Conservation (phyloP, 2,888 invertebrate genomes). For the Malachius bipustulatus region DNA sequence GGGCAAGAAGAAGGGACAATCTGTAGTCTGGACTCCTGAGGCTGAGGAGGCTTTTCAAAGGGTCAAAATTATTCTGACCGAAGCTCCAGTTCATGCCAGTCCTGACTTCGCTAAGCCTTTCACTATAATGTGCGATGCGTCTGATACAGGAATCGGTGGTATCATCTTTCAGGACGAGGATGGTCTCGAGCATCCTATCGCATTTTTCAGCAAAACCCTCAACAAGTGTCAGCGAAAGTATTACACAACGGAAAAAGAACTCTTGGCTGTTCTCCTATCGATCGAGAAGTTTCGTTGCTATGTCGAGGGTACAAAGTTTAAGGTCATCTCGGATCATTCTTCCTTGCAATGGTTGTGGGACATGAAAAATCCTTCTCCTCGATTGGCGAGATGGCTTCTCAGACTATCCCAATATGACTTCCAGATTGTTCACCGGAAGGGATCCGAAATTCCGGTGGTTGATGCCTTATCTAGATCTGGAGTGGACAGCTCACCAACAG, state of each 20-base stretch:
- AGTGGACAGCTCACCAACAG: no score
- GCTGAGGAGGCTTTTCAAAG: conserved; percentile 13
- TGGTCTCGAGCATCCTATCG: no score
- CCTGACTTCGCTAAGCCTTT: no score
- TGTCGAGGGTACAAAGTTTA: no score
- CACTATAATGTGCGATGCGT: conserved; percentile 17
- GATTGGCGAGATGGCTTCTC: no score
- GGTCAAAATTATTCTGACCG: conserved; percentile 7
- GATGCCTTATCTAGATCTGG: conserved; percentile 23
- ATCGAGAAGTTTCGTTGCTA: conserved; percentile 19
- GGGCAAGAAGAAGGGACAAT: conserved; percentile 15
- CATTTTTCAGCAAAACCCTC: no score
- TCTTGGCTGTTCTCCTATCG: conserved; percentile 6
- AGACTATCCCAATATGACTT: conserved; percentile 19
- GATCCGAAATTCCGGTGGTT: conserved; percentile 20
- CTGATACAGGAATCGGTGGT: conserved; percentile 15
- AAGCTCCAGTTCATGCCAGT: conserved; percentile 13
- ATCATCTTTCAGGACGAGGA: conserved; percentile 12
- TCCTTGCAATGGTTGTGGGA: no score
- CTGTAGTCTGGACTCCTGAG: conserved; percentile 17
- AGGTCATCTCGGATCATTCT: no score
- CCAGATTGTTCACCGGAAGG: conserved; percentile 20
- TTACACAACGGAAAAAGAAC: conserved; percentile 8
- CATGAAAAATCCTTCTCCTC: conserved; percentile 22
- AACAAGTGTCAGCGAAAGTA: conserved; percentile 8